Conservation (phyloP, 2,888 invertebrate genomes). For the Caenorhabditis sp. region DNA sequence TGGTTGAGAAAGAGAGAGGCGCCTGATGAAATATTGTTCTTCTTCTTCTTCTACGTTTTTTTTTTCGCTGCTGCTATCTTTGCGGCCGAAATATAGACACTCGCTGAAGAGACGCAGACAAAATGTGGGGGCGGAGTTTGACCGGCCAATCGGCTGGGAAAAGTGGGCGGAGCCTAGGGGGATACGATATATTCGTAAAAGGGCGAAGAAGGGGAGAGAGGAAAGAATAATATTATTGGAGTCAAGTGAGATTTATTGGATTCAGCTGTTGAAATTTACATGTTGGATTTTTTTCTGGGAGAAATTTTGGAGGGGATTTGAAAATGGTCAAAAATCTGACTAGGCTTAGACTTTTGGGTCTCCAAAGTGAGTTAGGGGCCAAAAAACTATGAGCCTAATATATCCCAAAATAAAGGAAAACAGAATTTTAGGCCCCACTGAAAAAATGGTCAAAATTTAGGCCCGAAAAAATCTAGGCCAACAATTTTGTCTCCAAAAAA, state of each 20-base stretch:
- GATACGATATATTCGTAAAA: not conserved
- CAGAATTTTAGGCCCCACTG: no score
- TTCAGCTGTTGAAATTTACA: constrained; percentile 1
- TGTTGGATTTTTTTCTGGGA: not conserved
- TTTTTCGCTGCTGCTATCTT: not conserved
- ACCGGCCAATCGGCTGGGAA: constrained; percentile 11
- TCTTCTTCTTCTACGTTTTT: no score
- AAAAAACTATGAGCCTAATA: no score
- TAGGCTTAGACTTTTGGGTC: no score
- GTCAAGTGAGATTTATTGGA: not conserved
- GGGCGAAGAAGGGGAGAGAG: not conserved
- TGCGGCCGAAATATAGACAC: constrained; percentile 6
- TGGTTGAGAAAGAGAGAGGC: constrained; percentile 6
- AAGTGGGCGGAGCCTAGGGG: not conserved
- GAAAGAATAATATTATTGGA: constrained; percentile 1
- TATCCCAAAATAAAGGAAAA: no score
- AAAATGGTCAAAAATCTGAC: not conserved
- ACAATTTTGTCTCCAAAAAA: no score
- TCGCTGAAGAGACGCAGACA: not conserved
- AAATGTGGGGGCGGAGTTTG: constrained; percentile 15
- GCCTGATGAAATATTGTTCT: constrained; percentile 36
- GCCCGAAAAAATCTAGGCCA: no score
- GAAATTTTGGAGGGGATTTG: not conserved
- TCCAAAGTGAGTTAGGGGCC: no score
- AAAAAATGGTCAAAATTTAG: no score